Evolutionary conservation across 2,888 invertebrate genomes (phyloP), one percentile per base, ranked within the genome.

Genomic region (Alloscopus bannaensis): DNA sequence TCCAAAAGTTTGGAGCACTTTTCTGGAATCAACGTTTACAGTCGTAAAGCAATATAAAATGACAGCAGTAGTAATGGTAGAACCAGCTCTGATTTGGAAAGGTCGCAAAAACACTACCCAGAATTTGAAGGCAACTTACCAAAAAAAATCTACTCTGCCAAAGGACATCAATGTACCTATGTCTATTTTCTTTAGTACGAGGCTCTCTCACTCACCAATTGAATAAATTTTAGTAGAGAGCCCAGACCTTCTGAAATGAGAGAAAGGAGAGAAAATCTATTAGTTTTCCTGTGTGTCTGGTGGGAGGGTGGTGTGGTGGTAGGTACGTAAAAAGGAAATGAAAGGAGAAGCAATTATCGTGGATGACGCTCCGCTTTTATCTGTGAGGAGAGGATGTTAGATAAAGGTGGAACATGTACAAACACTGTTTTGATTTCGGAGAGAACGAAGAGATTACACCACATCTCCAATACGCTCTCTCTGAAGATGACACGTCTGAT

Each of bases 401-500:
- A n/a, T n/a, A n/a, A n/a, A 6, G 2, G 55, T n/a, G 45, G 45
- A 45, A 45, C 13, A 45, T 3, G 3, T 45, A 8, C 6, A 8
- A 4, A 45, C n/a, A 11, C n/a, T 4, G 45, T 45, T n/a, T 45
- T 45, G 45, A 45, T 45, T 45, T 16, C 18, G 18, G 45, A 16
- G 45, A 8, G 36, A n/a, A n/a, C n/a, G n/a, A n/a, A n/a, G n/a
- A n/a, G n/a, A n/a, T n/a, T n/a, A n/a, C n/a, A n/a, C n/a, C n/a
- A n/a, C n/a, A n/a, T n/a, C n/a, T n/a, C n/a, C n/a, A n/a, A n/a
- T n/a, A n/a, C n/a, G n/a, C 29, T 64, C 64, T 31, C 36, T 47
- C 65, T 65, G 65, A 65, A 65, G 65, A 65, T 65, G 65, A 65
- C 65, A 65, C 45, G 65, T 22, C n/a, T n/a, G 31, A n/a, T 57